Evolutionary conservation across 2,888 invertebrate genomes (phyloP).

Genomic region (Tenthredo distinguenda): DNA sequence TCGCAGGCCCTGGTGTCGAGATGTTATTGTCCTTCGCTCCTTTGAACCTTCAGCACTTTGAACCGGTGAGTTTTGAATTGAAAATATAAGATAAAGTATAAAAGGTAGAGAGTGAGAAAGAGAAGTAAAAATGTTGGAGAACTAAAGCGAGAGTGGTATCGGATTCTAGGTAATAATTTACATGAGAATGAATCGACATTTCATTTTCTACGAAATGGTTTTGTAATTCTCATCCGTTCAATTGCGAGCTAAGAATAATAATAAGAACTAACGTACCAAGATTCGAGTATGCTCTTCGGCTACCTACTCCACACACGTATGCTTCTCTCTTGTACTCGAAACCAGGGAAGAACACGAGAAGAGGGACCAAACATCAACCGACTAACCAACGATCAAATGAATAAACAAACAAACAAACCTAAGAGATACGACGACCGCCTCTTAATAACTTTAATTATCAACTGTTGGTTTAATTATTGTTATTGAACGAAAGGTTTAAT

Average conservation of each 20-base stretch:
- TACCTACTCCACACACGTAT: not conserved
- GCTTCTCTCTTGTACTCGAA: not conserved
- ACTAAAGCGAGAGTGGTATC: conserved; percentile 24
- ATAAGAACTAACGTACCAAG: conserved; percentile 1
- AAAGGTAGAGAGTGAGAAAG: not conserved
- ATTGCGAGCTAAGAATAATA: conserved; percentile 44
- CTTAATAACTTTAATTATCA: conserved; percentile 53
- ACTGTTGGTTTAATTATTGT: conserved; percentile 52
- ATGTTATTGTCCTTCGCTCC: not conserved
- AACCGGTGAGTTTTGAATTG: not conserved
- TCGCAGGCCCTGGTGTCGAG: not conserved
- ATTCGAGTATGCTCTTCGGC: not conserved
- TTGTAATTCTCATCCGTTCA: conserved; percentile 49
- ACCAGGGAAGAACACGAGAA: not conserved
- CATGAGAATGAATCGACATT: conserved; percentile 47
- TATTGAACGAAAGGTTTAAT: conserved; percentile 53
- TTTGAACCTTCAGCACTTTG: not conserved
- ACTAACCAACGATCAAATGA: not conserved
- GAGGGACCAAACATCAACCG: not conserved
- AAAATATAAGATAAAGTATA: not conserved
- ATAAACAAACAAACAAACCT: not conserved
- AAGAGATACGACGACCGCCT: not conserved
- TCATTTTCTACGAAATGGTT: conserved; percentile 44
- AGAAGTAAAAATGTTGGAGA: not conserved
- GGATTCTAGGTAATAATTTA: conserved; percentile 43